Conservation (phyloP, 1,140 invertebrate species). For the Antheraea pernyi region DNA sequence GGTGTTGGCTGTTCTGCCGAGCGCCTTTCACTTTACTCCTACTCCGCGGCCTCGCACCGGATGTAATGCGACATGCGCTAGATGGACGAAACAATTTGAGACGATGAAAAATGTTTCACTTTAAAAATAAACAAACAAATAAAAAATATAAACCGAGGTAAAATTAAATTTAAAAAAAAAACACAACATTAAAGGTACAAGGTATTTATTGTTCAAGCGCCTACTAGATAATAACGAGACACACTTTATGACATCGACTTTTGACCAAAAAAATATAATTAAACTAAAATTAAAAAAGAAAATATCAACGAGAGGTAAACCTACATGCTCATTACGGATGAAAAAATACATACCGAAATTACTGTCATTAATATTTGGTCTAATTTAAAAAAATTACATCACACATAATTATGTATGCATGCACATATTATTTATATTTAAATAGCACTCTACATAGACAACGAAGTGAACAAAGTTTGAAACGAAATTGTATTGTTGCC, state of each 20-base stretch:
- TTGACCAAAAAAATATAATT: conserved; percentile 50
- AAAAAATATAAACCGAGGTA: not conserved
- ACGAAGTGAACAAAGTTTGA: not conserved
- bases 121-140: no score
- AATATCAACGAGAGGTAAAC: conserved; percentile 29
- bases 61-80: no score
- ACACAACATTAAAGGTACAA: conserved; percentile 31
- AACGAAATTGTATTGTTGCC: not conserved
- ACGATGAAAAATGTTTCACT: no score
- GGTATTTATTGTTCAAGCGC: conserved; percentile 75
- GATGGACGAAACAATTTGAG: no score
- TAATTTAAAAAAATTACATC: conserved; percentile 30
- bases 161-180: conserved; percentile 41
- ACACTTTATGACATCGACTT: conserved; percentile 57
- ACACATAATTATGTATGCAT: no score
- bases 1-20: no score
- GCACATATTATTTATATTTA: not conserved
- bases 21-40: no score
- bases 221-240: conserved; percentile 70
- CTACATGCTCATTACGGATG: conserved; percentile 52
- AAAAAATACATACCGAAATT: conserved; percentile 53
- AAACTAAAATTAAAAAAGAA: not conserved
- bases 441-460: not conserved
- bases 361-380: conserved; percentile 51
- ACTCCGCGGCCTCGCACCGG: no score